Conservation (phyloP, 2,888 invertebrate genomes). For the Deladenus siricidicola region DNA sequence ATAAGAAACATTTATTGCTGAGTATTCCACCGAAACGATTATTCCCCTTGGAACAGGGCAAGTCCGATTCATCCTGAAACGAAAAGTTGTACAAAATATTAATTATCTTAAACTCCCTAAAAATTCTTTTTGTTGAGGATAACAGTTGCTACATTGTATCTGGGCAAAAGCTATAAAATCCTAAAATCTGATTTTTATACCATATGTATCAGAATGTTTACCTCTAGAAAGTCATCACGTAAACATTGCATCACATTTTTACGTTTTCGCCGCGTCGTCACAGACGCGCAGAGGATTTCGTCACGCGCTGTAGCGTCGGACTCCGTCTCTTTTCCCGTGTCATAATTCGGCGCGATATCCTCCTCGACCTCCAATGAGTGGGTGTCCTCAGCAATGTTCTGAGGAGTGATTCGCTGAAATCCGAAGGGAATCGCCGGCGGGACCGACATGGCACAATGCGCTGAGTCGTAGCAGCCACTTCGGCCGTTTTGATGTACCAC, state of each 20-base stretch:
- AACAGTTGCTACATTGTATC: background rate
- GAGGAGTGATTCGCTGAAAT: constrained; percentile 24
- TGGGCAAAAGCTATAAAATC: background rate
- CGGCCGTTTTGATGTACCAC: constrained; percentile 40
- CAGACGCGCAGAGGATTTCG: background rate
- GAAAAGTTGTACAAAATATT: background rate
- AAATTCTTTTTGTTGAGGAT: background rate
- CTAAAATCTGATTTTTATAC: background rate
- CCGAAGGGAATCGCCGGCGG: constrained; percentile 32
- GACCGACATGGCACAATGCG: constrained; percentile 38
- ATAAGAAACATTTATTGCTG: no score
- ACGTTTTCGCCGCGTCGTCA: constrained; percentile 19
- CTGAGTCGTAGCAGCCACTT: constrained; percentile 41
- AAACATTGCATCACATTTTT: constrained; percentile 31
- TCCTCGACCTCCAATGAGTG: background rate
- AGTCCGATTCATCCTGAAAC: constrained; percentile 20
- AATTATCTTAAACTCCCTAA: background rate
- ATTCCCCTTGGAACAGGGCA: constrained; percentile 10
- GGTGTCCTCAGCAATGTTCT: constrained; percentile 7
- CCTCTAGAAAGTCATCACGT: constrained; percentile 24
- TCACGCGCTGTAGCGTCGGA: background rate
- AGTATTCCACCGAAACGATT: background rate
- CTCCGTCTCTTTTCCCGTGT: background rate
- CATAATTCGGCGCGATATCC: background rate
- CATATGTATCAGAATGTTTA: constrained; percentile 5